Conservation (phyloP, 2,797 vertebrate genomes). For the Pangasius mekongensis region DNA sequence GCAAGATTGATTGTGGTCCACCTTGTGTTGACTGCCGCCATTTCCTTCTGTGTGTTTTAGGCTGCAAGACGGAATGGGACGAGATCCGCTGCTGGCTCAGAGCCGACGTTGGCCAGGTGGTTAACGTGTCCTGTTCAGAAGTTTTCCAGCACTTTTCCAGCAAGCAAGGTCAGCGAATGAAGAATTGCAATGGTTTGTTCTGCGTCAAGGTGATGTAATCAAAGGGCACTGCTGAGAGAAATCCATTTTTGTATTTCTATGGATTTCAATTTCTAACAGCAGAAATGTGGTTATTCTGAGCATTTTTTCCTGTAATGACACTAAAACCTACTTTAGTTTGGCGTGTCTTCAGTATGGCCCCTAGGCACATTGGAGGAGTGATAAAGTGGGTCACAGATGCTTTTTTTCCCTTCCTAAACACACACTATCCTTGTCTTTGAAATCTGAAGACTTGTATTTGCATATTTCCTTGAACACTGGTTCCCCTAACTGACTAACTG, state of each 20-base stretch:
- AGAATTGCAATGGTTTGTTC: not conserved
- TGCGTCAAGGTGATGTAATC: not conserved
- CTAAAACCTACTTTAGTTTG: slow-evolving; percentile 31
- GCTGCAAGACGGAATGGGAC: slow-evolving; percentile 84
- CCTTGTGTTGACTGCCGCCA: not conserved
- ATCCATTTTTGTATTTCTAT: not conserved
- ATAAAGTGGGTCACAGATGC: slow-evolving; percentile 40
- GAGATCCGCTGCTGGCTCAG: slow-evolving; percentile 81
- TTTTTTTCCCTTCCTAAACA: not conserved
- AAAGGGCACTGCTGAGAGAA: not conserved
- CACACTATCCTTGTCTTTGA: not conserved
- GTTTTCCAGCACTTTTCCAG: slow-evolving; percentile 84
- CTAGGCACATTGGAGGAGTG: not conserved
- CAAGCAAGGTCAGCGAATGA: slow-evolving; percentile 68
- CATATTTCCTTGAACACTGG: not conserved
- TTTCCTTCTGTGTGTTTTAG: slow-evolving; percentile 59
- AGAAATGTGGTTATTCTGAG: not conserved
- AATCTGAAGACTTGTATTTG: not conserved
- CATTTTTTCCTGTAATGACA: slow-evolving; percentile 19
- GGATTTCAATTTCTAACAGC: not conserved
- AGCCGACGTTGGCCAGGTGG: slow-evolving; percentile 78
- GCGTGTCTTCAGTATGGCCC: not conserved
- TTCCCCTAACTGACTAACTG: not conserved
- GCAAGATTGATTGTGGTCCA: not conserved
- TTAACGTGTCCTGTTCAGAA: slow-evolving; percentile 80